Evolutionary conservation across 2,888 invertebrate species (phyloP), one percentile per base, ranked within the genome.

Genomic region (Dynastes tityus): DNA sequence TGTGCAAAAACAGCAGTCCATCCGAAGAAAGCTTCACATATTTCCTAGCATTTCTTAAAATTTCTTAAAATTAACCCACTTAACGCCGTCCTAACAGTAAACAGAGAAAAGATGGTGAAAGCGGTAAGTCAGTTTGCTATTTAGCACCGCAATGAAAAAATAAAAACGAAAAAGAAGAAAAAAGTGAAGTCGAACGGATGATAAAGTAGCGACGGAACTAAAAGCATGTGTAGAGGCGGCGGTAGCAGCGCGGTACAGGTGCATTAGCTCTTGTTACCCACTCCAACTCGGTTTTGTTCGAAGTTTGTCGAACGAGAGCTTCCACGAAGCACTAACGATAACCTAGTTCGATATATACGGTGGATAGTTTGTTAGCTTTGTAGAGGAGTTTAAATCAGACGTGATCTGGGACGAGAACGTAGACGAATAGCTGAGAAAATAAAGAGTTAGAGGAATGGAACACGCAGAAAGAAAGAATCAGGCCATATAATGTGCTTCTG

Each of bases 221-320:
- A 45, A 45, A 45, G 45, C 55, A 55, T 16, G 16, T 16, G 16
- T 16, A 55, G 16, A 9, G n/a, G n/a, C 55, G 16, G 16, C 55
- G 55, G 16, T 16, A 6, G 8, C 2, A 16, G 4, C 16, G 55
- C 16, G 16, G 55, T 16, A 55, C 16, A 55, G 55, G 55, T 55
- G n/a, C 55, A 55, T 55, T 55, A 55, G 16, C 55, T 55, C 55
- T 55, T 16, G 55, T 55, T 55, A 55, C 53, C 53, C 55, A 16
- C 55, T 3, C 55, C 55, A 55, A 55, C 16, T 0, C 5, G 32
- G 4, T 32, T 5, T 5, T 5, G 32, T 32, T 55, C 16, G 5
- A 3, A 55, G 16, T 55, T 55, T 55, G 16, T 4, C 16, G 2
- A 16, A 55, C n/a, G 2, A 16, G 13, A 55, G 53, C 16, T 55